Base-by-base conservation (phyloP, 2,888 invertebrate species). In the Fabriciana adippe region DNA sequence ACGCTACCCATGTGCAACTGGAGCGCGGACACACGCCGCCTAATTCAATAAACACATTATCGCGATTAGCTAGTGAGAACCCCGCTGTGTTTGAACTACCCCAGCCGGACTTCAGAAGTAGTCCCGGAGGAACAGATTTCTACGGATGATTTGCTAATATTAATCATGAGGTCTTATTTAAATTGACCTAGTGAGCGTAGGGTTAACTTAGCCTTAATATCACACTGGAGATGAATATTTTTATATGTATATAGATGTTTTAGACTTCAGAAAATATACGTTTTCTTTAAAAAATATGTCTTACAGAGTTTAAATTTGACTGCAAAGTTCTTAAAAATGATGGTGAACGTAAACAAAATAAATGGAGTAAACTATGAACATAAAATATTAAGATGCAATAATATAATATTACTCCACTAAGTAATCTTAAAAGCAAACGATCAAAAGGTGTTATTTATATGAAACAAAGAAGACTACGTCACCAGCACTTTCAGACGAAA, bases 1-100 rank as follows among this genome's bases (percentile, higher is more conserved):
- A 77, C 76, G 53, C 68, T 84, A 78, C 76, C 77, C 81, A 79
- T 80, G 80, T 82, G 87, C 82, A 85, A 83, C 79, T 78, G 75
- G 80, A 83, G 77, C 86, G 79, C 82, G 82, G 85, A 78, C 90
- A 89, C 92, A 90, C 91, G 91, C 89, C 88, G 88, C 76, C 82
- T 92, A 92, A 92, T 91, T 92, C 87, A 92, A 92, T 92, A 92
- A 92, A 92, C 92, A 92, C 92, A 92, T 92, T 92, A 92, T 89
- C 89, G 80, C 91, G 92, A 92, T 92, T 92, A 92, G 88, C 86
- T 84, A 79, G 79, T 79, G 83, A 80, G 82, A 86, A 85, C 84
- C 83, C 80, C 75, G 74, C 74, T 73, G 76, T 67, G 73, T 79
- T 79, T 75, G 80, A 78, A 76, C 64, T 68, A 64, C 73, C 78